These are phyloP conservation scores for Amphilophus citrinellus DNA, from an alignment of 2,113 vertebrate species.

Conservation along the genomic window DNA sequence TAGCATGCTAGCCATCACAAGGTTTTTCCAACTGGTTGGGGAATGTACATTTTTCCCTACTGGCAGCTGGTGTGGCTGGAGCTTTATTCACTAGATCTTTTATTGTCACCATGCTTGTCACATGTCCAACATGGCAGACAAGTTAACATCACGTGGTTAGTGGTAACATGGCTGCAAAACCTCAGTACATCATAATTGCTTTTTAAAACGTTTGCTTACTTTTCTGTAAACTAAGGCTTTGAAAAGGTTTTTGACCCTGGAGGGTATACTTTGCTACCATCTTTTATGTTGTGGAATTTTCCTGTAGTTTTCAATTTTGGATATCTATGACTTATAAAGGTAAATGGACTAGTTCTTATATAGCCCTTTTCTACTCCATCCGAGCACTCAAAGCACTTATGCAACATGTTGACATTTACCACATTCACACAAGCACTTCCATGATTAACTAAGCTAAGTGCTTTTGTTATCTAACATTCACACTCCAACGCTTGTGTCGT, in stretches of 20 bases:
- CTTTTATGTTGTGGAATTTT: neutral
- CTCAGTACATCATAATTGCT: neutral
- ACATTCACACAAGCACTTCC: too few species aligned
- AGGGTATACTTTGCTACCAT: neutral
- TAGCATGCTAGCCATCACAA: neutral
- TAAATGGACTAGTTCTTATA: too few species aligned
- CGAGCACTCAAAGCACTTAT: too few species aligned
- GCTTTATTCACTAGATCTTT: neutral
- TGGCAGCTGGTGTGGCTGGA: neutral
- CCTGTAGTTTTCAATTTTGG: neutral
- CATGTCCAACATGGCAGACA: neutral
- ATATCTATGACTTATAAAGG: neutral
- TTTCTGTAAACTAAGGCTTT: neutral
- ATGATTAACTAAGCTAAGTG: too few species aligned
- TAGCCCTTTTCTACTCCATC: too few species aligned
- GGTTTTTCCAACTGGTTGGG: too few species aligned
- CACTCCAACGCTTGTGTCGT: too few species aligned
- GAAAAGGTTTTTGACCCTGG: neutral
- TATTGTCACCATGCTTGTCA: neutral
- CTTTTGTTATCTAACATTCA: too few species aligned
- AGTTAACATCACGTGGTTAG: neutral
- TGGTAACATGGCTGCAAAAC: neutral
- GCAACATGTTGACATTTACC: too few species aligned
- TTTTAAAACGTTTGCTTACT: neutral
- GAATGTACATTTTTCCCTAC: too few species aligned